A percentile compares a stretch with the other conserved stretches of the same genome.
Conservation (phyloP, 2,797 vertebrate species). For the Ciconia nigra region DNA sequence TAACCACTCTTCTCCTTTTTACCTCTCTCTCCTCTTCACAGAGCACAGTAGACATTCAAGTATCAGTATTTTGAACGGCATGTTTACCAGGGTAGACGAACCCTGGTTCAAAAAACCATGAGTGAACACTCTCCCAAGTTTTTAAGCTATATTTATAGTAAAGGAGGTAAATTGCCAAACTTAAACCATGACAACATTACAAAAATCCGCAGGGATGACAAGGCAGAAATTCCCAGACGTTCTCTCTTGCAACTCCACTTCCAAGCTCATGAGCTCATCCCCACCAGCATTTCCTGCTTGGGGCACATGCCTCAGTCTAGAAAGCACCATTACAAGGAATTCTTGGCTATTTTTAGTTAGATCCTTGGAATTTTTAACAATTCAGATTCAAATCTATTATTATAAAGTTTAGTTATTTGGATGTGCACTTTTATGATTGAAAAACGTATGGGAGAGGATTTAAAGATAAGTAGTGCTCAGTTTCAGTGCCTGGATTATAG, state of each 20-base stretch:
- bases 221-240: conserved; percentile 1
- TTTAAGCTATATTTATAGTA: neutral
- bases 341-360: neutral
- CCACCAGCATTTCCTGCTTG: neutral
- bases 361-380: neutral
- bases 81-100: neutral
- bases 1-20: neutral
- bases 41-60: neutral
- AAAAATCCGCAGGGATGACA: neutral
- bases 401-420: neutral
- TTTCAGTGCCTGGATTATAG: neutral
- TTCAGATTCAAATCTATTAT: neutral
- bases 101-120: neutral
- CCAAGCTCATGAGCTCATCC: conserved; percentile 5
- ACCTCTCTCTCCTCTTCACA: neutral
- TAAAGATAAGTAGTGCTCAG: neutral
- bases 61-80: neutral
- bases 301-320: neutral
- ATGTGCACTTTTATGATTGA: neutral
- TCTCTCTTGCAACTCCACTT: neutral
- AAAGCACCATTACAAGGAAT: neutral
- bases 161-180: neutral
- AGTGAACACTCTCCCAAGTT: neutral
- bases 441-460: neutral
- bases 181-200: neutral